Base-by-base conservation (phyloP, 2,113 vertebrate species). In the Willisornis vidua region DNA sequence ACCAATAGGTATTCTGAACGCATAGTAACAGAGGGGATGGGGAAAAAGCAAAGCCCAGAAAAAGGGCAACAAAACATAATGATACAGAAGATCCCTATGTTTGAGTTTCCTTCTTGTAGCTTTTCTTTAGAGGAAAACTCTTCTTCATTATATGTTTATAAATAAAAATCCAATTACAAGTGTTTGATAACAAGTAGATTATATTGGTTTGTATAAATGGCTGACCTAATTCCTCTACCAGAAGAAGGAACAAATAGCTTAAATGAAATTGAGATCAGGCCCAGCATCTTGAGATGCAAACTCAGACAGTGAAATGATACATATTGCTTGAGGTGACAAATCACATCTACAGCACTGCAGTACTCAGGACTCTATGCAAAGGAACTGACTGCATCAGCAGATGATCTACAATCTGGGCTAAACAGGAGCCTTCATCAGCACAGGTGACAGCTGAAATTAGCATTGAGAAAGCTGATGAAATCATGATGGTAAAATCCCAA, bases 361-460 rank as follows among this genome's bases (percentile, higher is more conserved):
- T n/a, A 73, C 75, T 81, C 41, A n/a, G 39, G 66, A 48, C 78
- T 90, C 26, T 89, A 82, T 86, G 73, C 62, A 79, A 49, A 85
- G 76, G 72, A 86, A 74, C 51, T 45, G 68, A 63, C 89, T 96
- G 75, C 31, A 95, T 67, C 75, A 85, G 66, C 74, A 84, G 81
- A 87, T 73, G 59, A 89, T 82, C 89, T 91, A 45, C 93, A 49
- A 87, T 73, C 74, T 78, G 62, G 67, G 85, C 85, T 95, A 95
- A 94, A 96, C 55, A 87, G 93, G 93, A 97, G 97, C 92, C 86
- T 94, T 76, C 91, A 94, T 77, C 95, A 96, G 93, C 20, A 19
- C 86, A 82, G 84, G 73, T 95, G 95, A 98, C 97, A 97, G 88
- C 88, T 45, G 49, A 92, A 97, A 97, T 97, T 96, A 97, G 95